A percentile compares a stretch with the other conserved stretches of the same genome.
These are phyloP conservation scores for Sabellastarte sp. DNA, from an alignment of 2,888 invertebrate species.

Conservation along the genomic window DNA sequence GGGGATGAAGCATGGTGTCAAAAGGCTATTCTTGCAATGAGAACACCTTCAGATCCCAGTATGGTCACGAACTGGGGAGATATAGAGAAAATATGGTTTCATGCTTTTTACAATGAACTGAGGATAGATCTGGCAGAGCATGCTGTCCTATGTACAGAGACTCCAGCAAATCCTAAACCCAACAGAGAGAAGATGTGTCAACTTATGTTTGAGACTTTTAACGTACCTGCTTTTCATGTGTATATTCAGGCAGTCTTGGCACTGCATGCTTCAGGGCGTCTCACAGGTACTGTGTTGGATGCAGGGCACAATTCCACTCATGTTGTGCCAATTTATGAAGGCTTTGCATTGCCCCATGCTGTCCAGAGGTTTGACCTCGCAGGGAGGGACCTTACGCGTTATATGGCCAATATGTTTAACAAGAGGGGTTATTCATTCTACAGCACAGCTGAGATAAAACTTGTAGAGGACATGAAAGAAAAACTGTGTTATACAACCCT, in stretches of 20 bases:
- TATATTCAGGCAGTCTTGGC: neutral
- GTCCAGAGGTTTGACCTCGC: neutral
- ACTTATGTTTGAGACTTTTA: no score
- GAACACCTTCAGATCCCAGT: no score
- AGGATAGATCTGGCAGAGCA: no score
- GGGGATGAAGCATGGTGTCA: no score
- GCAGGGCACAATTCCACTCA: neutral
- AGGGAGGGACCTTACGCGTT: neutral
- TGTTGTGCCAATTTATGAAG: neutral
- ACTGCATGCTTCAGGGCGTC: neutral
- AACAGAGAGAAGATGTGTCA: neutral
- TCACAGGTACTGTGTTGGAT: neutral
- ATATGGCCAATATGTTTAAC: neutral
- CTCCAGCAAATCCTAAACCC: no score
- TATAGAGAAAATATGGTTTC: conserved; percentile 1
- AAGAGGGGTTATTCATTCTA: neutral
- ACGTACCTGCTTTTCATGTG: no score
- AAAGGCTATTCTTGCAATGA: no score
- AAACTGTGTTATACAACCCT: conserved; percentile 90
- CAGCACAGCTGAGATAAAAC: conserved; percentile 94
- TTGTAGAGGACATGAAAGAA: conserved; percentile 90
- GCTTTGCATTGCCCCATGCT: neutral
- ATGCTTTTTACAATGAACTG: conserved; percentile 5
- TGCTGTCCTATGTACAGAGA: no score
- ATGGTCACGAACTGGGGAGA: no score